Evolutionary conservation across 2,113 vertebrate genomes (phyloP), one percentile per base, ranked within the genome.

Genomic region (Phaetusa simplex): DNA sequence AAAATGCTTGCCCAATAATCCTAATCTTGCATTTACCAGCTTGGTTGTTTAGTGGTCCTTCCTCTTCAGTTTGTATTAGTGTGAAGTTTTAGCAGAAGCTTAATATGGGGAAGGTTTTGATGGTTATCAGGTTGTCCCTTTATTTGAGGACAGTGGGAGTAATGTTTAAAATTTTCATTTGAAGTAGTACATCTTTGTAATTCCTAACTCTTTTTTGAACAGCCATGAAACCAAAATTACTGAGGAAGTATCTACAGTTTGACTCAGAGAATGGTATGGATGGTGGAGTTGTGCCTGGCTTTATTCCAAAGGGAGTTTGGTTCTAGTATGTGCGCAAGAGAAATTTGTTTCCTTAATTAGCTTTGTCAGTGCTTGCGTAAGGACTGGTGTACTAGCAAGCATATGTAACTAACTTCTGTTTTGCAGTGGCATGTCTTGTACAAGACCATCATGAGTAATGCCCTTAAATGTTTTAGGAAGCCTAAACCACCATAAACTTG

Each of bases 311-410:
- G 43, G 21, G 2, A 4, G 9, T 94, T 90, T 76, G 24, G 14
- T 49, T 96, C 82, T 65, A 69, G 42, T 59, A 20, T 53, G 30
- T 90, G 83, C 32, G 32, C 58, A 79, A 73, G 64, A 80, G 45
- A 94, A 81, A 76, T 81, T 52, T 69, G 52, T 90, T 90, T 88
- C 66, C 82, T 93, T 88, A 82, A 91, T 84, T 92, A 94, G 82
- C 76, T 81, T 2, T 83, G 82, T 83, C 49, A 53, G 61, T 61
- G 82, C 55, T 93, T 93, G 74, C 34, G 11, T 43, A 26, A 72
- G 24, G n/a, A 43, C 43, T 72, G 62, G 62, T 8, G 1, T 43
- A 27, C 38, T 30, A 52, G 49, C 36, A 49, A 55, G 56, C 13
- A 9, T 40, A 15, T 17, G 29, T 23, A 84, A 62, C 38, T 58